Conservation (phyloP, 2,113 vertebrate species). For the Colossoma macropomum region DNA sequence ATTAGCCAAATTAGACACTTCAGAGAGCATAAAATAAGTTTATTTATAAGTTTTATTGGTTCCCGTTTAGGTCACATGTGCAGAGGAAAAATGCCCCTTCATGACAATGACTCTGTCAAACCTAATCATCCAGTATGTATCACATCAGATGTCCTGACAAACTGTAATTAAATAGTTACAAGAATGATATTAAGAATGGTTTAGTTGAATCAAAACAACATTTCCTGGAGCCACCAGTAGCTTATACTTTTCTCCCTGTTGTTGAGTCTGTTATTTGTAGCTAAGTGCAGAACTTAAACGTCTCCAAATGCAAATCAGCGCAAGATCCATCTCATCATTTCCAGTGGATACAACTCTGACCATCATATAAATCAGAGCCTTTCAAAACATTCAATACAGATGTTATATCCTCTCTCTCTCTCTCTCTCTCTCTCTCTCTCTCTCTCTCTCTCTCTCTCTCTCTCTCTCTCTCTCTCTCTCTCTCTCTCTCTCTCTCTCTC, state of each 20-base stretch:
- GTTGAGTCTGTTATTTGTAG: slow-evolving; percentile 48
- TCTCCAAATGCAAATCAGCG: slow-evolving; percentile 46
- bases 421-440: slow-evolving; percentile 13
- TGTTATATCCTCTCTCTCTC: slow-evolving; percentile 38
- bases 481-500: slow-evolving; percentile 22
- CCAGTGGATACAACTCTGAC: slow-evolving; percentile 28
- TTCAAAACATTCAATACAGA: slow-evolving; percentile 46
- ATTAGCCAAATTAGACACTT: no score
- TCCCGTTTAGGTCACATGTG: no score
- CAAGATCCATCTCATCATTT: slow-evolving; percentile 8
- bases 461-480: slow-evolving; percentile 16
- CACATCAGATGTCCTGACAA: not conserved
- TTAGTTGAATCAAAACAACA: slow-evolving; percentile 18
- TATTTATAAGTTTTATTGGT: no score
- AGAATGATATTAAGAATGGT: not conserved
- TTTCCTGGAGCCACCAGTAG: slow-evolving; percentile 36
- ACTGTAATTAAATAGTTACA: slow-evolving; percentile 6
- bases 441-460: slow-evolving; percentile 15
- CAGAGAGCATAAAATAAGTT: no score
- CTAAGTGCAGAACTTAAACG: slow-evolving; percentile 46
- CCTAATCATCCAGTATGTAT: not conserved
- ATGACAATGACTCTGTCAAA: no score
- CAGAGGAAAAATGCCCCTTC: no score
- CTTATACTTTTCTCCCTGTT: slow-evolving; percentile 27
- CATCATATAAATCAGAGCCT: slow-evolving; percentile 45